Evolutionary conservation across 2,888 invertebrate species (phyloP).

Genomic region (Ormyrus nitidulus): DNA sequence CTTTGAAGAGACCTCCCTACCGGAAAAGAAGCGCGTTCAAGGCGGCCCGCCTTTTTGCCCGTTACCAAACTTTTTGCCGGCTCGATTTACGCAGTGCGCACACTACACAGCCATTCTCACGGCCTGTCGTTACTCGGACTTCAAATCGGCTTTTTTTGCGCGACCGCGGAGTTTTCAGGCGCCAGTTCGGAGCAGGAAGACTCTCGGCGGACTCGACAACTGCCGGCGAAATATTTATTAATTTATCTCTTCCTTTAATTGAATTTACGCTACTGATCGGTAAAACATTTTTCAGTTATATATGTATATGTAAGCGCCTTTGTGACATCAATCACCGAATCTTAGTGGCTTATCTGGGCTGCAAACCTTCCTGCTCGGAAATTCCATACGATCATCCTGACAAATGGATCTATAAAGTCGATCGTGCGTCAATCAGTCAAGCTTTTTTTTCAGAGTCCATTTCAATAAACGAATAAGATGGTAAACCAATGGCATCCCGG

Average conservation of each 20-base stretch:
- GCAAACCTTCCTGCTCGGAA: slow-evolving; percentile 34
- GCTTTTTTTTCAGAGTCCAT: slow-evolving; percentile 26
- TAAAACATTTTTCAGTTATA: slow-evolving; percentile 10
- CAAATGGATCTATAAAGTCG: slow-evolving; percentile 48
- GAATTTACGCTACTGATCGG: slow-evolving; percentile 52
- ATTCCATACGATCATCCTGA: slow-evolving; percentile 48
- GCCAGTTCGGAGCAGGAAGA: not conserved
- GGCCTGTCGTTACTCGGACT: too few species aligned
- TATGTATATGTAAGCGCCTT: slow-evolving; percentile 2
- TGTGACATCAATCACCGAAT: slow-evolving; percentile 46
- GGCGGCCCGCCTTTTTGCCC: slow-evolving; percentile 25
- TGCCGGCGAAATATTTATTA: not conserved
- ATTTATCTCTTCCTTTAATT: not conserved
- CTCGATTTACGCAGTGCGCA: too few species aligned
- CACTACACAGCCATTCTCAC: too few species aligned
- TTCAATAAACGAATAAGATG: slow-evolving; percentile 40
- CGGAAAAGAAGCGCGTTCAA: slow-evolving; percentile 29
- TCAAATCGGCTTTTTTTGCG: not conserved
- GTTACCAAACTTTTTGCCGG: slow-evolving; percentile 1
- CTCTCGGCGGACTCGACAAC: not conserved
- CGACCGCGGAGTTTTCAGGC: not conserved
- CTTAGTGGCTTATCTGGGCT: slow-evolving; percentile 14
- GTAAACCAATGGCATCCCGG: not conserved
- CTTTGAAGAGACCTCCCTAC: not conserved
- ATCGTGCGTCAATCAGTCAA: slow-evolving; percentile 47